Evolutionary conservation across 2,888 invertebrate species (phyloP).

Genomic region (Cataglyphis livida): DNA sequence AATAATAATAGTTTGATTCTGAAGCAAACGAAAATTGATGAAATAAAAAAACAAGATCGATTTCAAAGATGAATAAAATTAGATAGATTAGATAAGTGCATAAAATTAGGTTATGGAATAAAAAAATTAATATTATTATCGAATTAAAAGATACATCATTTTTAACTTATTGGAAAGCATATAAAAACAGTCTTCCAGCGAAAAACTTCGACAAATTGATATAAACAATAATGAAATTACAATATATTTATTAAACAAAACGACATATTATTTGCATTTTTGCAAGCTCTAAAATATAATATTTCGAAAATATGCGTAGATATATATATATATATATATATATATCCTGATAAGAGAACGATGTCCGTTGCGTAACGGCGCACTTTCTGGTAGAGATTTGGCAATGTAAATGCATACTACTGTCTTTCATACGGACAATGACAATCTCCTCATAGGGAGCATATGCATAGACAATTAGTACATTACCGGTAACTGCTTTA

Average conservation of each 20-base stretch:
- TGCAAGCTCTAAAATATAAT: conserved; percentile 1
- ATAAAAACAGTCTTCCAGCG: neutral
- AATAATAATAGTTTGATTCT: neutral
- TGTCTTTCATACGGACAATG: conserved; percentile 23
- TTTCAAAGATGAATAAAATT: conserved; percentile 7
- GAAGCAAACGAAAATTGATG: neutral
- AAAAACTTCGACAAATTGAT: conserved; percentile 13
- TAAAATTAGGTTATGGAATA: neutral
- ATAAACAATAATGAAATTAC: neutral
- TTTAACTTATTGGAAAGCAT: neutral
- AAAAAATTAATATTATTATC: neutral
- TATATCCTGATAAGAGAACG: conserved; percentile 29
- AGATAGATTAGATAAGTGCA: neutral
- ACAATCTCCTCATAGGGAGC: conserved; percentile 10
- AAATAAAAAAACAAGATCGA: conserved; percentile 19
- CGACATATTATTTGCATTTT: neutral
- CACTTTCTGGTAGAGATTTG: conserved; percentile 25
- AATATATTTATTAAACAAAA: conserved; percentile 15
- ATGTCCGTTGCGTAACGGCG: conserved; percentile 19
- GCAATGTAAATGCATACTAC: conserved; percentile 23
- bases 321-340: neutral
- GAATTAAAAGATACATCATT: neutral
- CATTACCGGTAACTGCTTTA: conserved; percentile 64
- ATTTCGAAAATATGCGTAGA: neutral
- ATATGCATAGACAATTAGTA: conserved; percentile 63